Evolutionary conservation across 2,113 vertebrate genomes (phyloP).

Genomic region (Clarias gariepinus): DNA sequence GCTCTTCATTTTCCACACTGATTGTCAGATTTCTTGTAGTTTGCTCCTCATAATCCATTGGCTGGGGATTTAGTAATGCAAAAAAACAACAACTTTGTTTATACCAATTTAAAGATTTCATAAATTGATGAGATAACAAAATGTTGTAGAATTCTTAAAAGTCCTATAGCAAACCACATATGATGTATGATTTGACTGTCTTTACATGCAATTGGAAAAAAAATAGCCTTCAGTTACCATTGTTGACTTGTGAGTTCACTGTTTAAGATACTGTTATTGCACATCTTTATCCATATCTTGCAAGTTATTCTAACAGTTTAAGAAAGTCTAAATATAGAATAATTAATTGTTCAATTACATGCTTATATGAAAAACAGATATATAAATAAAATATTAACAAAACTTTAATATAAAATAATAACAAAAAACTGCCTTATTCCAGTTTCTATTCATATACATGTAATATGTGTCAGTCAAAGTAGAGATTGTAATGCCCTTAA

Average conservation of each 20-base stretch:
- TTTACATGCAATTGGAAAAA: background rate
- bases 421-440: background rate
- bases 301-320: background rate
- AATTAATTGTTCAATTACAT: background rate
- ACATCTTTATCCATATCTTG: background rate
- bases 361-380: background rate
- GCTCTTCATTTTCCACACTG: slow-evolving; percentile 59
- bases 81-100: background rate
- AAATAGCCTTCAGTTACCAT: background rate
- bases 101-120: background rate
- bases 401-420: background rate
- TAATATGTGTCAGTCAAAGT: too few relatives aligned
- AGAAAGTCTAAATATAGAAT: background rate
- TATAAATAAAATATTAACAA: background rate
- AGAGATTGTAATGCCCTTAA: too few relatives aligned
- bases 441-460: too few relatives aligned
- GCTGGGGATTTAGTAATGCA: slow-evolving; percentile 40
- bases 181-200: background rate
- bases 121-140: background rate
- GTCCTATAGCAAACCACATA: background rate
- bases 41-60: slow-evolving; percentile 57
- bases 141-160: background rate
- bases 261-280: background rate
- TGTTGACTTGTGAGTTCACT: background rate
- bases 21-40: slow-evolving; percentile 50